phyloP scores from a whole-genome alignment of 1,140 invertebrate species.

The Drosophila burlai region DNA sequence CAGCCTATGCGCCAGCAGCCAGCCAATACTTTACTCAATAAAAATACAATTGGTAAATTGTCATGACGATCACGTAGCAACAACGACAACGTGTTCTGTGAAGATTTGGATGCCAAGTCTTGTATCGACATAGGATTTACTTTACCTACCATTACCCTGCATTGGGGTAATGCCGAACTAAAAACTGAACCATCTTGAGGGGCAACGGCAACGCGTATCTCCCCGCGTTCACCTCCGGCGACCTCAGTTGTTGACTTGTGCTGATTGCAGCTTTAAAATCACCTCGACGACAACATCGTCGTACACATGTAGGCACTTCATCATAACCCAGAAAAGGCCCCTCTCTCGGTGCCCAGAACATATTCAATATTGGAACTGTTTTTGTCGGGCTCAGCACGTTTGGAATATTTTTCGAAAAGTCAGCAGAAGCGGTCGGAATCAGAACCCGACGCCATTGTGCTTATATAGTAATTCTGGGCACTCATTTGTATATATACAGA shows the following conservation, averaged over 20 bases:
- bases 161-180: slow-evolving; percentile 14
- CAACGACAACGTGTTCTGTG: slow-evolving; percentile 57
- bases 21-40: slow-evolving; percentile 77
- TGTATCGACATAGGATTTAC: slow-evolving; percentile 8
- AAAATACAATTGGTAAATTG: slow-evolving; percentile 76
- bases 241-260: slow-evolving; percentile 75
- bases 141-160: slow-evolving; percentile 20
- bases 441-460: slow-evolving; percentile 38
- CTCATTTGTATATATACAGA: slow-evolving; percentile 31
- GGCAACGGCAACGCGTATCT: neutral
- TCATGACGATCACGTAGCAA: slow-evolving; percentile 75
- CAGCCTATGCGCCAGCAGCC: slow-evolving; percentile 50
- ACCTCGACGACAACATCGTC: slow-evolving; percentile 69
- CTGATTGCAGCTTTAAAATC: slow-evolving; percentile 74
- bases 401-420: slow-evolving; percentile 33
- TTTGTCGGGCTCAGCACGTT: slow-evolving; percentile 81
- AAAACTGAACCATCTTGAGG: slow-evolving; percentile 8
- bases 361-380: slow-evolving; percentile 23
- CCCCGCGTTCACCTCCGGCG: slow-evolving; percentile 45
- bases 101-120: slow-evolving; percentile 32
- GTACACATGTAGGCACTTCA: slow-evolving; percentile 74
- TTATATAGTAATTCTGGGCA: slow-evolving; percentile 19
- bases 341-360: neutral
- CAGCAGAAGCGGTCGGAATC: slow-evolving; percentile 19
- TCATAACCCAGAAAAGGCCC: slow-evolving; percentile 37